Evolutionary conservation across 2,797 vertebrate genomes (phyloP).

Genomic region (Etheostoma nigrum): DNA sequence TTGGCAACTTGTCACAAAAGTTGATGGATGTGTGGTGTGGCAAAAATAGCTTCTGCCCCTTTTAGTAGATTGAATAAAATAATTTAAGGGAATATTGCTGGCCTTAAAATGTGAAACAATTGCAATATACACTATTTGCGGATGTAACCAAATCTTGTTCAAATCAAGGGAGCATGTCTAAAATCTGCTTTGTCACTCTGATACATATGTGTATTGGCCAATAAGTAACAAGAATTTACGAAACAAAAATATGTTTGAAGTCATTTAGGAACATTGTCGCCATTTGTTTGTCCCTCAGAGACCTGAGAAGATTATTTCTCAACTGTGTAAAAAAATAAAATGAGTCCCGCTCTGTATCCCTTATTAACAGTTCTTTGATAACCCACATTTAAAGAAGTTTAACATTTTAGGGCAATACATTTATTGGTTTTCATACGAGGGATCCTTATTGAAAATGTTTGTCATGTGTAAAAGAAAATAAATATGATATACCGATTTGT

Average conservation of each 20-base stretch:
- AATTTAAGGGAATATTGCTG: slow-evolving; percentile 2
- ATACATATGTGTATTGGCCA: background rate
- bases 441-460: background rate
- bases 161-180: background rate
- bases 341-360: too few relatives aligned
- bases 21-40: background rate
- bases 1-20: slow-evolving; percentile 16
- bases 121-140: slow-evolving; percentile 7
- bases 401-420: too few relatives aligned
- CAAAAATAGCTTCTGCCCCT: background rate
- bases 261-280: background rate
- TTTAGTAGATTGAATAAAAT: slow-evolving; percentile 10
- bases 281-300: background rate
- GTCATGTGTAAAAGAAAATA: background rate
- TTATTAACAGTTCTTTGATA: background rate
- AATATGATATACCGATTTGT: background rate
- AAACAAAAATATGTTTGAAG: background rate
- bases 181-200: slow-evolving; percentile 10
- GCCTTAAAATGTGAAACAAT: slow-evolving; percentile 2
- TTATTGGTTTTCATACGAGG: background rate
- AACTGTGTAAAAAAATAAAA: background rate
- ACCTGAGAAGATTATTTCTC: background rate
- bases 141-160: slow-evolving; percentile 1
- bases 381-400: background rate
- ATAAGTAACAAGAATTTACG: background rate